A percentile compares a stretch with the other conserved stretches of the same genome.
Conservation (phyloP, 2,113 vertebrate genomes). For the Rhipidura dahli region DNA sequence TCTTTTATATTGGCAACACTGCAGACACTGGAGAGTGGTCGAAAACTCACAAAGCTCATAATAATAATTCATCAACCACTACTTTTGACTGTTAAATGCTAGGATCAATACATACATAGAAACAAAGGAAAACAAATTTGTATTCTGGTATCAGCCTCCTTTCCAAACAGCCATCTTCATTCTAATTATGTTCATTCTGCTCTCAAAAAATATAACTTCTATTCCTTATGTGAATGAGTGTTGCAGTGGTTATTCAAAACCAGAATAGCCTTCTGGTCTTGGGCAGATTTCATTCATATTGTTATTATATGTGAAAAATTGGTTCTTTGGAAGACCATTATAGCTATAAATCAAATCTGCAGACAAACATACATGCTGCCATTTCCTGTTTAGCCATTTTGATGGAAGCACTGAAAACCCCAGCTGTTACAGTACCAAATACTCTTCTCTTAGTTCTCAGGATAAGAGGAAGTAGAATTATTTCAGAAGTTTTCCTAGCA, state of each 20-base stretch:
- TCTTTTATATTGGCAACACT: neutral
- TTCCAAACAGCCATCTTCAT: neutral
- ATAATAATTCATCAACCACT: neutral
- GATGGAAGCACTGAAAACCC: neutral
- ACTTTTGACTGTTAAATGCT: neutral
- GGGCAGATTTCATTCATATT: neutral
- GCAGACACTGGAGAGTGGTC: neutral
- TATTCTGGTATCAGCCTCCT: neutral
- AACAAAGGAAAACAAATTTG: neutral
- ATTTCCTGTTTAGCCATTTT: constrained; percentile 20
- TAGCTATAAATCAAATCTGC: neutral
- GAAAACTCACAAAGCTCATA: neutral
- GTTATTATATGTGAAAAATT: neutral
- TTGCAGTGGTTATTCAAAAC: neutral
- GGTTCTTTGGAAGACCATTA: constrained; percentile 1
- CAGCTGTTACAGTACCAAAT: neutral
- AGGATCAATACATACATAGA: neutral
- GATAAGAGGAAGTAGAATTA: neutral
- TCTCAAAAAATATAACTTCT: neutral
- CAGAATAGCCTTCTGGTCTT: neutral
- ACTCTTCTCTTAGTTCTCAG: neutral
- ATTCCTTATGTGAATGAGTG: neutral
- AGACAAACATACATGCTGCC: neutral
- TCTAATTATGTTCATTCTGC: neutral
- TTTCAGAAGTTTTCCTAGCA: neutral